Evolutionary conservation across 2,888 invertebrate genomes (phyloP), one percentile per base, ranked within the genome.

Genomic region (Stictocephala bisonia): DNA sequence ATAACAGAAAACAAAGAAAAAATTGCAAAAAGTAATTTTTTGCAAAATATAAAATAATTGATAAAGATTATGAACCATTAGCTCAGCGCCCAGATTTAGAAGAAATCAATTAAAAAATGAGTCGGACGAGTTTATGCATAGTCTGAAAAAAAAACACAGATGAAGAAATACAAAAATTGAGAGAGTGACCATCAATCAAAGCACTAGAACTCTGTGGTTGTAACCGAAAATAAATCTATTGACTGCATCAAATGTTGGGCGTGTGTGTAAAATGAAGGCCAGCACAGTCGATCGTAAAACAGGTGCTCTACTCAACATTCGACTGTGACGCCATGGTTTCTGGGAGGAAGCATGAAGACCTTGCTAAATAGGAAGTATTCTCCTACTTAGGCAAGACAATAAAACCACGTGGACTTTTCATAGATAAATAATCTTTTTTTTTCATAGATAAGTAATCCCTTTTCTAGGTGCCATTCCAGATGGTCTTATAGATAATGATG

Each of bases 191-290:
- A 60, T 31, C 15, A 9, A 2, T 2, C 60, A 60, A 35, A 18
- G 60, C 1, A 24, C 13, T 6, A 60, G 60, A 11, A 3, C 2
- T 1, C 31, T 27, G 2, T 60, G 60, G 60, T 35, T 31, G 35
- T 18, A 35, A 31, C 7, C 15, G 4, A 2, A 40, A 13, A 60
- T 22, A 40, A 20, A 60, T 40, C n/a, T 60, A 11, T 29, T 60
- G 3, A 60, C 60, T 6, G 60, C 60, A 2, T 60, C 60, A 13
- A 60, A 60, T 27, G 31, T 60, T 27, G 60, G 60, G 22, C 31
- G 35, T 6, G 60, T 60, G 1, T 60, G 60, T 22, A 60, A 35
- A 22, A 60, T 31, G n/a, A 20, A 35, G 40, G 35, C 60, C 6
- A 22, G 35, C 60, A 60, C 60, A 4, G 22, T n/a, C 9, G 31